Evolutionary conservation across 1,140 invertebrate species (phyloP), one percentile per base, ranked within the genome.

Genomic region (Platorchestia sp.): DNA sequence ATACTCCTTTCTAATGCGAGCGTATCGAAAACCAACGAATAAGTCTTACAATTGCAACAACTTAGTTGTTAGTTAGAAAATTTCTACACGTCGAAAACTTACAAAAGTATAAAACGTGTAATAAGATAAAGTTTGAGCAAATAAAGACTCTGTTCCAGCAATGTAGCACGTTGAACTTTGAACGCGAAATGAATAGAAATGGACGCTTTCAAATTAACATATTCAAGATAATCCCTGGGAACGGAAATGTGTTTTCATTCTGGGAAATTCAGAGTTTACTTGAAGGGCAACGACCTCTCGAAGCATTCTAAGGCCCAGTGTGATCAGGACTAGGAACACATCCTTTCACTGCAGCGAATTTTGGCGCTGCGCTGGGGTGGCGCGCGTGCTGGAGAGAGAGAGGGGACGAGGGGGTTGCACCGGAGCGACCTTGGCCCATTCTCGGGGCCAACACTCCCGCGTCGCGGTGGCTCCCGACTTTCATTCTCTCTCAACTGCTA

Each of bases 401-500:
- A 51, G 47, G 47, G 19, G 7, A 19, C 19, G 47, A 19, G 47
- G 47, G 47, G 47, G 47, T 51, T 51, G 47, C 47, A 51, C 47
- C 86, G 41, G 86, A 86, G 86, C 86, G 86, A 86, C 86, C 86
- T 86, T 86, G 86, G 86, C 86, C 86, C 86, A 86, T 86, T 86
- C 87, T 89, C 87, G 27, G 87, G 10, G 27, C 36, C 59, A 27
- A 10, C 59, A 3, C 10, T 10, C 27, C 59, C 36, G 14, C 59
- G 87, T 41, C 41, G 22, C 41, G 41, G 87, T 42, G 0, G 36
- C 87, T 75, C 87, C 87, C 87, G 87, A 89, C 87, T 89, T 89
- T 89, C 87, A 44, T 89, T 89, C 87, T 89, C 87, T 89, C 87
- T 89, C 87, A 44, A 89, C 87, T 41, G 87, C 87, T 89, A 42